Evolutionary conservation across 2,888 invertebrate species (phyloP), one percentile per base, ranked within the genome.

Genomic region (Polydrusus pterygomalis): DNA sequence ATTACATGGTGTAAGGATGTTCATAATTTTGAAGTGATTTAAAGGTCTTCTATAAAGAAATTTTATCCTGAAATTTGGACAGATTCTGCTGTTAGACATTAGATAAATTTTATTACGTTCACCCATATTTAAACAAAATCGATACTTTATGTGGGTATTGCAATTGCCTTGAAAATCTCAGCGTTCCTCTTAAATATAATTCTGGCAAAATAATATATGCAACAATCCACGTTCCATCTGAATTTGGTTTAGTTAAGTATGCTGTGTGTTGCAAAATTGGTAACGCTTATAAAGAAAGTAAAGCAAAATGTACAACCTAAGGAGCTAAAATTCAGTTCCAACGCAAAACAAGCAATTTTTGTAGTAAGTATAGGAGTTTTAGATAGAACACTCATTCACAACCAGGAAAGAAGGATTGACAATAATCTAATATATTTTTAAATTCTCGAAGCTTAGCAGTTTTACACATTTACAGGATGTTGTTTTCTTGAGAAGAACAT

Each of bases 21-120:
- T 74, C 74, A 68, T 74, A 74, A 68, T 69, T 74, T 69, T 51
- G 30, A 40, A 49, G 38, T 69, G 74, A 74, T 74, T 74, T 74
- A 74, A 58, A 60, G 68, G 47, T 47, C n/a, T 43, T 56, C 20
- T 60, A 60, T n/a, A 60, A 54, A 68, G 40, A 68, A 56, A 54
- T 68, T 65, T 51, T 54, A 18, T 67, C 11, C 38, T 13, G 20
- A 20, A 17, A 9, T 43, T 67, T 54, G 15, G 17, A 17, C 38
- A 73, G 49, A 67, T 60, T 73, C 30, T 73, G 47, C 67, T 73
- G 43, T 43, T 18, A 54, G 13, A 5, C 6, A 54, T 54, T 25
- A 25, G 25, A 25, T 54, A 30, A n/a, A 30, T 9, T n/a, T 30
- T 17, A 49, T 9, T 49, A 49, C 13, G 7, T 17, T 54, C 7